A percentile compares a stretch with the other conserved stretches of the same genome.
Evolutionary conservation across 2,888 invertebrate genomes (phyloP).

Genomic region (Philonicus albiceps): DNA sequence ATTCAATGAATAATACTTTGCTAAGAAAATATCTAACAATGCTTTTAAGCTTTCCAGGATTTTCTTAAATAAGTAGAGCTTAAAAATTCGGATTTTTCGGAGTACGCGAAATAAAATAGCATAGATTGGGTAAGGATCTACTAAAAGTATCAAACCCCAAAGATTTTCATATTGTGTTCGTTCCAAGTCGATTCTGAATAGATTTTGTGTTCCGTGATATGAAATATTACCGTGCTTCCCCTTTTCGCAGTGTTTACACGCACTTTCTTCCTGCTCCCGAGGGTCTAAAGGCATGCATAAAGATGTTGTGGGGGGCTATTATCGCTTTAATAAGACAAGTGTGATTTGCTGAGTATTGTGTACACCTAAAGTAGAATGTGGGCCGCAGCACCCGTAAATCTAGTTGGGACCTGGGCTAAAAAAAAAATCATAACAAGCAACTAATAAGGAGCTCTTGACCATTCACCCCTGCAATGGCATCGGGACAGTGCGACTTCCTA

Average conservation of each 20-base stretch:
- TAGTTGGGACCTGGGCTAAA: background rate
- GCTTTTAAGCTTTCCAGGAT: background rate
- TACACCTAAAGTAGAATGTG: background rate
- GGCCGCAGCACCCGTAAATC: background rate
- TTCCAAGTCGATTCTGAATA: no score
- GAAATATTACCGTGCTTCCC: background rate
- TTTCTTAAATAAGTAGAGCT: background rate
- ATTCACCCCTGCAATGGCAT: conserved; percentile 7
- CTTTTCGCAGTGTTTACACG: background rate
- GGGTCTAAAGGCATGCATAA: background rate
- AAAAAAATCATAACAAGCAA: background rate
- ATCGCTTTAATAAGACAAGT: background rate
- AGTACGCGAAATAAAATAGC: background rate
- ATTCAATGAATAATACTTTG: background rate
- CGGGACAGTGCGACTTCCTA: conserved; percentile 19
- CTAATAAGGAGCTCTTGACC: conserved; percentile 30
- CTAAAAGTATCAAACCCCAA: background rate
- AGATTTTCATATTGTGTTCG: background rate
- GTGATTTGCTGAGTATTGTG: background rate
- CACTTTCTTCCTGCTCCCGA: background rate
- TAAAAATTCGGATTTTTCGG: background rate
- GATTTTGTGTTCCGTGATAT: background rate
- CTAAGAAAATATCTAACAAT: background rate
- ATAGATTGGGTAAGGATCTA: background rate
- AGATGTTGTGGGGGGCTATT: background rate